Conservation (phyloP, 2,888 invertebrate species). For the Drosophila neutralis region DNA sequence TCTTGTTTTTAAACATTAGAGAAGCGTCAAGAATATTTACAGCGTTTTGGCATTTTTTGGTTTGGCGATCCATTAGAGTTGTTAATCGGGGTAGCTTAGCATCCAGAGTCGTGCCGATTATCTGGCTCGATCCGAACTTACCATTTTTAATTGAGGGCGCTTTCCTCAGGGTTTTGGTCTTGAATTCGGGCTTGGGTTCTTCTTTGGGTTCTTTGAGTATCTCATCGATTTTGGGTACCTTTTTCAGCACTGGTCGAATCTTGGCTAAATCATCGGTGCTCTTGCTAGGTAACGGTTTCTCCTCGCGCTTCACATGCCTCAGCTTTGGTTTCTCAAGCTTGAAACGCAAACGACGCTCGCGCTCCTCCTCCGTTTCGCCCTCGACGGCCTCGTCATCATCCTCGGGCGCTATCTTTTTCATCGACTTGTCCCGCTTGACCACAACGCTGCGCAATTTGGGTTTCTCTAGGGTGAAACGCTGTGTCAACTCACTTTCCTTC, state of each 20-base stretch:
- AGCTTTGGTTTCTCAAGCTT: conserved; percentile 84
- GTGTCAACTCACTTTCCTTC: conserved; percentile 83
- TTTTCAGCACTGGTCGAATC: conserved; percentile 83
- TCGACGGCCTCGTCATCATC: conserved; percentile 81
- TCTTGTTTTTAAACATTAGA: conserved; percentile 43
- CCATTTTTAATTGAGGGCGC: conserved; percentile 82
- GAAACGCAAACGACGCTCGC: conserved; percentile 81
- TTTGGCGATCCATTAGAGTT: conserved; percentile 63
- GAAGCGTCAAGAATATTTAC: conserved; percentile 66
- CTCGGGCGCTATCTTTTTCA: conserved; percentile 81
- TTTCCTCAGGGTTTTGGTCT: conserved; percentile 84
- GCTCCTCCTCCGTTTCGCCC: conserved; percentile 83
- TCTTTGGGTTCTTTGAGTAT: conserved; percentile 81
- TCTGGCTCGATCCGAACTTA: conserved; percentile 67
- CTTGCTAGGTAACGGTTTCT: conserved; percentile 82
- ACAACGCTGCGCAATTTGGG: conserved; percentile 83
- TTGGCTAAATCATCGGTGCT: conserved; percentile 83
- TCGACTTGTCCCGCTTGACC: conserved; percentile 83
- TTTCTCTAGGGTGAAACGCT: conserved; percentile 83
- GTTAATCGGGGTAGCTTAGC: conserved; percentile 64
- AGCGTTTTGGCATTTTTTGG: conserved; percentile 47
- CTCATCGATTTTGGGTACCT: conserved; percentile 84
- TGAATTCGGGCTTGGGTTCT: conserved; percentile 83
- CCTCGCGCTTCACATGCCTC: conserved; percentile 84
- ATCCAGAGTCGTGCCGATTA: conserved; percentile 44